These are phyloP conservation scores for Lepus americanus DNA, from an alignment of 2,113 vertebrate genomes.

Conservation along the genomic window DNA sequence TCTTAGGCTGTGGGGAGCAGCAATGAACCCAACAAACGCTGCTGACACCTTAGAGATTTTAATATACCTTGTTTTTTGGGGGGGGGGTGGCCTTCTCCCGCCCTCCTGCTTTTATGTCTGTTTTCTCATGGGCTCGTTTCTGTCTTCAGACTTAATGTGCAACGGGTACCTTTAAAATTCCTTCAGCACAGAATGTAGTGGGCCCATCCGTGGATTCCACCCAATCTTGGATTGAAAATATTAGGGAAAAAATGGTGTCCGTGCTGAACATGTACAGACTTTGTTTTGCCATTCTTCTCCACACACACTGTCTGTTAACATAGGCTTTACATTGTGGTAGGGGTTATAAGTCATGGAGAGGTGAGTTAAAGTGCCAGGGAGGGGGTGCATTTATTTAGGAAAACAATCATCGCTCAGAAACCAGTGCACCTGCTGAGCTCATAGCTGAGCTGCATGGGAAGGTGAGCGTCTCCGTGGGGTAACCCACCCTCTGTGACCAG, in stretches of 20 bases:
- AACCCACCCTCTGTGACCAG: background rate
- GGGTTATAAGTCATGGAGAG: background rate
- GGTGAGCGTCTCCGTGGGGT: background rate
- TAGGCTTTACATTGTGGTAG: background rate
- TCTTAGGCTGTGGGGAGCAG: background rate
- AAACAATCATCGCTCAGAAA: background rate
- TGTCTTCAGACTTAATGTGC: background rate
- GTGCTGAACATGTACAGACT: background rate
- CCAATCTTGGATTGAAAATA: background rate
- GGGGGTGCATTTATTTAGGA: background rate
- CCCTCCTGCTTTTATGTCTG: background rate
- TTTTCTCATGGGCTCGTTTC: background rate
- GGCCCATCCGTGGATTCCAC: background rate
- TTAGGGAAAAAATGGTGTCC: background rate
- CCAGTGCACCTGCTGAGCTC: background rate
- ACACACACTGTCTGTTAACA: background rate
- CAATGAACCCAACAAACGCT: background rate
- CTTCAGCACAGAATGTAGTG: background rate
- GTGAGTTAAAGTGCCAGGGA: background rate
- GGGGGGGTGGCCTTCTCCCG: background rate
- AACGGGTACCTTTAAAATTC: background rate
- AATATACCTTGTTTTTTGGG: background rate
- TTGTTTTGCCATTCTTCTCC: background rate
- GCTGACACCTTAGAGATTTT: background rate
- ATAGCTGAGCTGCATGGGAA: accelerated